Percentiles rank a stretch among this genome's conserved stretches.
phyloP scores from a whole-genome alignment of 2,113 vertebrate genomes.

The Ellobius talpinus region DNA sequence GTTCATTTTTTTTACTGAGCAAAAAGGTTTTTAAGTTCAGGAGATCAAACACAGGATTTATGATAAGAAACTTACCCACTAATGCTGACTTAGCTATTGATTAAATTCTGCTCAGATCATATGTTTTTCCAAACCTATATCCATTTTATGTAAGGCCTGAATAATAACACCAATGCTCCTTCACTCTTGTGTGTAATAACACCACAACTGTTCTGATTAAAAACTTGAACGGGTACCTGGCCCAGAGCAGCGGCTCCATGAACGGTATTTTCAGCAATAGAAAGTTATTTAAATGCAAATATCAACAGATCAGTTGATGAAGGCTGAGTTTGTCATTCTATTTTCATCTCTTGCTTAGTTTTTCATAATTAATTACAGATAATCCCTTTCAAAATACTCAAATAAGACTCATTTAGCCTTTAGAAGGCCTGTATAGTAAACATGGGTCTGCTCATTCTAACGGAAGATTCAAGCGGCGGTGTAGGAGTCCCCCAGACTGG shows the following conservation, averaged over 20 bases:
- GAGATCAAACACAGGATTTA: not conserved
- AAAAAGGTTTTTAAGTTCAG: not conserved
- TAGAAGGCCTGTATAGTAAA: not conserved
- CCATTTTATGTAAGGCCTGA: slow-evolving; percentile 9
- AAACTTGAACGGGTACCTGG: not conserved
- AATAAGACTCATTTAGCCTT: not conserved
- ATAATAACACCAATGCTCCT: not conserved
- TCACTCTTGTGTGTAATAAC: not conserved
- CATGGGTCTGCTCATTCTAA: not conserved
- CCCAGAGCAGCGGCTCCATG: not conserved
- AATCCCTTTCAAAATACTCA: not conserved
- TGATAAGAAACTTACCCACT: not conserved
- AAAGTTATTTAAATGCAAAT: slow-evolving; percentile 4
- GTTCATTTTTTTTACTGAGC: not conserved
- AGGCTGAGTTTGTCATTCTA: not conserved
- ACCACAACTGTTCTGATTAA: not conserved
- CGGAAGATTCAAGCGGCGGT: not conserved
- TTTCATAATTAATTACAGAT: not conserved
- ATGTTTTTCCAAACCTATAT: not conserved
- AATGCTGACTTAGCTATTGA: not conserved
- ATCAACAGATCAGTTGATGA: not conserved
- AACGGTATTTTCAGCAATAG: not conserved
- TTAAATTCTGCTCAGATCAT: not conserved
- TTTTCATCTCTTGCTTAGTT: not conserved
- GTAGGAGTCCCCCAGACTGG: not conserved